Conservation (phyloP, 2,888 invertebrate genomes). For the Orthosia cruda region DNA sequence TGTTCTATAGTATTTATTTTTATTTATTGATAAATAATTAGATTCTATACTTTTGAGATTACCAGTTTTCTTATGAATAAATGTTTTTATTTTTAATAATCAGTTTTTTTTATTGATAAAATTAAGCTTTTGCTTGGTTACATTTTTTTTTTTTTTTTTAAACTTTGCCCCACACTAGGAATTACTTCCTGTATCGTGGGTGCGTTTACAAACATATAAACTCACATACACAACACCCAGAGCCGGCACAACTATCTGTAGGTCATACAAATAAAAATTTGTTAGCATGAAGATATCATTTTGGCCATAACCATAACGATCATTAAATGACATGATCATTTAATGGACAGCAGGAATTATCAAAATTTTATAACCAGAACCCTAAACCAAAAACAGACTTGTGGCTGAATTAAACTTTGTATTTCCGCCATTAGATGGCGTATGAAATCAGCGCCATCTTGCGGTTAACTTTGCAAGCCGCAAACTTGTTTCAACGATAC, state of each 20-base stretch:
- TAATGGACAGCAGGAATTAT: background rate
- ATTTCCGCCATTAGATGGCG: constrained; percentile 41
- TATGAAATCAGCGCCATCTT: constrained; percentile 26
- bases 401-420: no score
- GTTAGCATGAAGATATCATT: no score
- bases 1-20: constrained; percentile 48
- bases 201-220: no score
- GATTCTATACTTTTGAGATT: background rate
- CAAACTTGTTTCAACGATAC: constrained; percentile 1
- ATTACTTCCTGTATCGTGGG: no score
- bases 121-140: no score
- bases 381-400: background rate
- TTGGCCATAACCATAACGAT: no score
- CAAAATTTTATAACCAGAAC: background rate
- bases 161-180: no score
- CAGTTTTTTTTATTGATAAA: background rate
- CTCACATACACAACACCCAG: no score
- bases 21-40: constrained; percentile 54
- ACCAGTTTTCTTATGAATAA: constrained; percentile 41
- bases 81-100: constrained; percentile 14
- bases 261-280: no score
- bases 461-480: background rate
- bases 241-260: no score
- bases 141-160: no score
- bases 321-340: no score